These are phyloP conservation scores for Linnaemya vulpina DNA, from an alignment of 2,888 invertebrate genomes.

Conservation along the genomic window DNA sequence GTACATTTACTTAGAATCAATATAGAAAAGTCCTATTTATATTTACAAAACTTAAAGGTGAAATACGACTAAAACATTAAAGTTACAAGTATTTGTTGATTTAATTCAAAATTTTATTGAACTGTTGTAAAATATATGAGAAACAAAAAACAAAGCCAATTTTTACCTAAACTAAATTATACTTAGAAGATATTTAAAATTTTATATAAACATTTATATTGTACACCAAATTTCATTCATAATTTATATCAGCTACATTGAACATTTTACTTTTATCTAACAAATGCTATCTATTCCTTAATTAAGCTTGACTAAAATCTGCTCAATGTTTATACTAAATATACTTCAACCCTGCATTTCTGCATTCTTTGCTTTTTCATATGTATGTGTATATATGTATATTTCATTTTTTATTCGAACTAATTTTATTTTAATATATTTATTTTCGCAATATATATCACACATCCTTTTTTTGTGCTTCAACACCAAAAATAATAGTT, in stretches of 20 bases:
- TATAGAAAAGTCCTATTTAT: constrained; percentile 65
- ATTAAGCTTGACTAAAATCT: constrained; percentile 41
- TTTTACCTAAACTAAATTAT: constrained; percentile 30
- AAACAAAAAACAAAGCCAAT: constrained; percentile 25
- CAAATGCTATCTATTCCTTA: background rate
- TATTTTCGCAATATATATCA: constrained; percentile 4
- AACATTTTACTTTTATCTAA: background rate
- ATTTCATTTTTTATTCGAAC: constrained; percentile 12
- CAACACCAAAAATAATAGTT: background rate
- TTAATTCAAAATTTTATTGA: constrained; percentile 68
- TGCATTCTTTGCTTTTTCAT: constrained; percentile 26
- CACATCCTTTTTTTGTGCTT: background rate
- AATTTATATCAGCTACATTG: constrained; percentile 9
- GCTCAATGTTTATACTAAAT: constrained; percentile 38
- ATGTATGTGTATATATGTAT: background rate
- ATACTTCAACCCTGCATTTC: constrained; percentile 29
- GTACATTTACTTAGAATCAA: constrained; percentile 24
- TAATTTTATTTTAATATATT: background rate
- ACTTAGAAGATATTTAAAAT: constrained; percentile 21
- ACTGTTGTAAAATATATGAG: constrained; percentile 62
- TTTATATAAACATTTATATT: constrained; percentile 38
- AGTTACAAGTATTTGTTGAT: constrained; percentile 54
- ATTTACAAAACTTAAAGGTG: constrained; percentile 32
- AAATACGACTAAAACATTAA: constrained; percentile 50
- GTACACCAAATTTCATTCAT: constrained; percentile 49